Evolutionary conservation across 2,797 vertebrate genomes (phyloP).

Genomic region (Sebastes hubbsi): DNA sequence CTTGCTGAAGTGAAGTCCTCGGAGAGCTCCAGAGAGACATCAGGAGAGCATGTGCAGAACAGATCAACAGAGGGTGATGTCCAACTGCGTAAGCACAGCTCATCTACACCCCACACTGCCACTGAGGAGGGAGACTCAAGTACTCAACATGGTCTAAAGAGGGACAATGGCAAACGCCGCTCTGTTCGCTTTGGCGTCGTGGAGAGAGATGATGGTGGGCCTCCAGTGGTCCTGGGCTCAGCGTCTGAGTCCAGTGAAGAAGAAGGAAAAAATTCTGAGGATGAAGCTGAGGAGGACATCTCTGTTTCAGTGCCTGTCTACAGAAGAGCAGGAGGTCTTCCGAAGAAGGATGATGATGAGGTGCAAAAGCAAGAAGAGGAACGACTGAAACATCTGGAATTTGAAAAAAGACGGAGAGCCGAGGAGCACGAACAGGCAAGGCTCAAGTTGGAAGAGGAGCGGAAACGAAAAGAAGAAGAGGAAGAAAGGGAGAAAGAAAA

Average conservation of each 20-base stretch:
- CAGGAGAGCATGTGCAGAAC: not conserved
- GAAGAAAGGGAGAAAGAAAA: conserved; percentile 33
- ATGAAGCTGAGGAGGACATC: conserved; percentile 11
- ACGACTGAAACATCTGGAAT: conserved; percentile 41
- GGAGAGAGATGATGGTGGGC: conserved; percentile 62
- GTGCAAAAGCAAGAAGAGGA: conserved; percentile 42
- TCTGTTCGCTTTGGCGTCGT: conserved; percentile 69
- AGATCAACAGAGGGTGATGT: conserved; percentile 2
- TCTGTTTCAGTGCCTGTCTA: conserved; percentile 25
- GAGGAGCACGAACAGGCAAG: conserved; percentile 41
- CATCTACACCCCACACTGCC: conserved; percentile 54
- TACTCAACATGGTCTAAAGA: conserved; percentile 21
- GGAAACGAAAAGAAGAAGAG: conserved; percentile 9
- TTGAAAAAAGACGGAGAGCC: conserved; percentile 40
- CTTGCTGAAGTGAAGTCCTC: not conserved
- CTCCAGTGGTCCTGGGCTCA: conserved; percentile 58
- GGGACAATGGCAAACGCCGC: conserved; percentile 71
- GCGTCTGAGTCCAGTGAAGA: conserved; percentile 60
- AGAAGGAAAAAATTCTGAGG: conserved; percentile 23
- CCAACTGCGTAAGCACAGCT: not conserved
- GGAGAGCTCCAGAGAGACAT: not conserved
- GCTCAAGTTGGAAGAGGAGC: conserved; percentile 35
- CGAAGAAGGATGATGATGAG: conserved; percentile 11
- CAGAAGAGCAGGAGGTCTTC: conserved; percentile 27
- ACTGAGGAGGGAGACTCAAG: conserved; percentile 63